phyloP scores from a whole-genome alignment of 1,140 invertebrate species.

The Drosophila pandora region DNA sequence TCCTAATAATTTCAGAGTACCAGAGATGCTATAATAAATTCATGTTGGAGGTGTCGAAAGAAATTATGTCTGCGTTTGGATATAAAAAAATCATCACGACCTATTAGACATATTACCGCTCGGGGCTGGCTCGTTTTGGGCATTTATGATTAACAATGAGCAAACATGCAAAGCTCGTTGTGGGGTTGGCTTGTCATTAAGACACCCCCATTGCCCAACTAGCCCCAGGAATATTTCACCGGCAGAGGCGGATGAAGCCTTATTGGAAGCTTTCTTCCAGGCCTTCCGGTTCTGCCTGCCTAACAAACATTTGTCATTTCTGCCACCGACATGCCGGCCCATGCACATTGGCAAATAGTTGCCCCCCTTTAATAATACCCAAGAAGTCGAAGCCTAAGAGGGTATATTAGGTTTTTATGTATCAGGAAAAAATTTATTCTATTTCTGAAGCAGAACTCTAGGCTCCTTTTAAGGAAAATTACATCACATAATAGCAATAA shows the following conservation, averaged over 20 bases:
- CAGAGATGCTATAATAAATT: conserved; percentile 56
- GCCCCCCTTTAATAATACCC: conserved; percentile 8
- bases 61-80: conserved; percentile 19
- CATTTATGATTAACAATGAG: conserved; percentile 77
- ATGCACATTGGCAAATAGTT: conserved; percentile 78
- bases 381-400: background rate
- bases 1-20: conserved; percentile 47
- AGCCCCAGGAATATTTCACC: background rate
- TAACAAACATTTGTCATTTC: conserved; percentile 74
- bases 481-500: too few relatives aligned
- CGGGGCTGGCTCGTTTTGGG: conserved; percentile 19
- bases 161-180: conserved; percentile 73
- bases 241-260: conserved; percentile 13
- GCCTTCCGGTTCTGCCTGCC: conserved; percentile 72
- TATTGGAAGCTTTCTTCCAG: conserved; percentile 36
- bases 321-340: conserved; percentile 64
- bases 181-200: conserved; percentile 63
- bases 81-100: conserved; percentile 27
- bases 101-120: conserved; percentile 31
- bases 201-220: background rate
- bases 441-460: too few relatives aligned
- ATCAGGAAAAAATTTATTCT: too few relatives aligned
- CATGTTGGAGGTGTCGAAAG: background rate
- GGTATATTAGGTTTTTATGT: background rate
- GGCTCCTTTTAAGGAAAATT: too few relatives aligned